Evolutionary conservation across 2,888 invertebrate genomes (phyloP).

Genomic region (Bruchidius siliquastri): DNA sequence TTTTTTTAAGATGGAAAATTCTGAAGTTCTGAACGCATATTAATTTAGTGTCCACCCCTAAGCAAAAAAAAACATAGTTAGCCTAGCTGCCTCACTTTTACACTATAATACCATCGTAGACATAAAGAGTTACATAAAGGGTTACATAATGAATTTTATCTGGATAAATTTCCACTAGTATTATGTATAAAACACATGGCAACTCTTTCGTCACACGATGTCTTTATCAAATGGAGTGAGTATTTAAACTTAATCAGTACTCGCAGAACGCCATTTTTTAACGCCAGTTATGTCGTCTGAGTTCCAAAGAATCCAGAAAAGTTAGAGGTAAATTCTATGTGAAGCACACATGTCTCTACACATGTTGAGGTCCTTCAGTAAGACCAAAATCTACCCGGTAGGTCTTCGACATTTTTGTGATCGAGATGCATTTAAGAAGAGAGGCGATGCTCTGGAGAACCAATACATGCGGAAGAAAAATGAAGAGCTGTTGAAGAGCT

Average conservation of each 20-base stretch:
- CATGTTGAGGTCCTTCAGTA: background rate
- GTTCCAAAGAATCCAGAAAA: background rate
- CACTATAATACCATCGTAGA: too few relatives aligned
- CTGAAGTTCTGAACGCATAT: too few relatives aligned
- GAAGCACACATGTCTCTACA: background rate
- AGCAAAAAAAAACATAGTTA: too few relatives aligned
- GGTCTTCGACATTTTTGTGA: background rate
- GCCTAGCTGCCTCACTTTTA: too few relatives aligned
- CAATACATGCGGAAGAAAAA: constrained; percentile 21
- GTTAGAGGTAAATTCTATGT: background rate
- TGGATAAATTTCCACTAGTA: background rate
- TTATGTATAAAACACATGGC: background rate
- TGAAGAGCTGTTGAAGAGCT: constrained; percentile 16
- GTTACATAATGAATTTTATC: background rate
- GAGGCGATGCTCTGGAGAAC: constrained; percentile 23
- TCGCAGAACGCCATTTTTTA: background rate
- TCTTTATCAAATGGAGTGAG: background rate
- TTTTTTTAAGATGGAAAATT: too few relatives aligned
- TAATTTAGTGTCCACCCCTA: too few relatives aligned
- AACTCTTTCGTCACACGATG: background rate
- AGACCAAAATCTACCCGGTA: background rate
- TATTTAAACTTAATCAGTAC: background rate
- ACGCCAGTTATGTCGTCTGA: background rate
- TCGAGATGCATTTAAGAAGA: constrained; percentile 19
- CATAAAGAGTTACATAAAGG: too few relatives aligned